phyloP scores from a whole-genome alignment of 2,113 vertebrate species.

The Festucalex cinctus region DNA sequence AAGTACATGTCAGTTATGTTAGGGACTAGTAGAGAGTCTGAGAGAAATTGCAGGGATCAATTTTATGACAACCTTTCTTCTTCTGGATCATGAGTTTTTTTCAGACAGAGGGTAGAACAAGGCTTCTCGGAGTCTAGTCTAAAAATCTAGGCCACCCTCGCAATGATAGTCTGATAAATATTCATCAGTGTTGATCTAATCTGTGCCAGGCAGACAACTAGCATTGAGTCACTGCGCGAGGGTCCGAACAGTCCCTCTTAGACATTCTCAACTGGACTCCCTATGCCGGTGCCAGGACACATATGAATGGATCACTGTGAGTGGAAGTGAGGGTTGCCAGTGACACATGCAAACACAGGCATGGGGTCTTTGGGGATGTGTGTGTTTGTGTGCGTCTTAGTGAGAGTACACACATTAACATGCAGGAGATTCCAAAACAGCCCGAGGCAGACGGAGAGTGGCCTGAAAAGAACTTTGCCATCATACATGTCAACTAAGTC shows the following conservation, averaged over 20 bases:
- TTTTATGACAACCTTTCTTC: neutral
- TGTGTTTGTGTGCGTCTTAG: slow-evolving; percentile 21
- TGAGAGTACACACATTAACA: slow-evolving; percentile 40
- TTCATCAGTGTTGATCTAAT: slow-evolving; percentile 71
- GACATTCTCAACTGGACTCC: slow-evolving; percentile 58
- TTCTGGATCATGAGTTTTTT: neutral
- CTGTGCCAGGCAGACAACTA: slow-evolving; percentile 69
- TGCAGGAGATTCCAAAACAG: slow-evolving; percentile 43
- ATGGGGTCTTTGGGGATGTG: slow-evolving; percentile 39
- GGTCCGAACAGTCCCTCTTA: slow-evolving; percentile 64
- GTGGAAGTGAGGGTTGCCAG: slow-evolving; percentile 21
- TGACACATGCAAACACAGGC: slow-evolving; percentile 25
- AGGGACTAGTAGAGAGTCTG: neutral
- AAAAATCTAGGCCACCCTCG: slow-evolving; percentile 37
- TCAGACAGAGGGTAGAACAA: slow-evolving; percentile 6
- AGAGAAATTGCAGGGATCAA: neutral
- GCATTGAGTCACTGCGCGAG: slow-evolving; percentile 65
- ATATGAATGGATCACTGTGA: slow-evolving; percentile 69
- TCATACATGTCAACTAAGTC: neutral
- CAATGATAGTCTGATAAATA: slow-evolving; percentile 51
- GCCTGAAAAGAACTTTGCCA: slow-evolving; percentile 6
- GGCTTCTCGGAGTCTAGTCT: slow-evolving; percentile 8
- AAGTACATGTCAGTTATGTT: neutral
- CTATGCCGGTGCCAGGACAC: slow-evolving; percentile 64
- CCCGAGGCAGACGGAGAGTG: slow-evolving; percentile 50